These are phyloP conservation scores for Lates calcarifer DNA, from an alignment of 2,113 vertebrate species.

Conservation along the genomic window DNA sequence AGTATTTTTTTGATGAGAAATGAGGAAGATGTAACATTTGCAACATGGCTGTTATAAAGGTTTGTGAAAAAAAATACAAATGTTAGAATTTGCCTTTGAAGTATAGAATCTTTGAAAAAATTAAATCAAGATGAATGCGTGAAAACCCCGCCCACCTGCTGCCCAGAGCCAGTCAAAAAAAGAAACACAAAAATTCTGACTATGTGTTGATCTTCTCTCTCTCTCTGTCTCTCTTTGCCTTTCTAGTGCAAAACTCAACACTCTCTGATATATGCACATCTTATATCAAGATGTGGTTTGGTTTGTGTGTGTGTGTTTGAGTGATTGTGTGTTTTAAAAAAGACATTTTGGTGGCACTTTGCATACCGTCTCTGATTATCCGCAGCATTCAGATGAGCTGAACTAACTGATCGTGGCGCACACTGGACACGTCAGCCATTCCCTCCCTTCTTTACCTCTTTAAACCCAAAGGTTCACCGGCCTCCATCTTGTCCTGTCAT, in stretches of 20 bases:
- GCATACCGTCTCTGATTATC: slow-evolving; percentile 24
- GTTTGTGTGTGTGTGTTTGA: slow-evolving; percentile 21
- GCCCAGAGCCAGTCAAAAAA: neutral
- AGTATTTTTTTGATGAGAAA: neutral
- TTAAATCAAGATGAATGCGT: neutral
- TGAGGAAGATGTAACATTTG: neutral
- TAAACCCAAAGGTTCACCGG: neutral
- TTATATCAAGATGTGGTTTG: slow-evolving; percentile 33
- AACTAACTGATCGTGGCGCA: neutral
- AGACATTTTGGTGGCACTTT: slow-evolving; percentile 54
- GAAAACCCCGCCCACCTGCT: neutral
- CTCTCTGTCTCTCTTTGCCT: slow-evolving; percentile 1
- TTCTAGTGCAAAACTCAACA: neutral
- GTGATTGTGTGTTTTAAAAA: neutral
- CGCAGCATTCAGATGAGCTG: slow-evolving; percentile 14
- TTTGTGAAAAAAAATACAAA: neutral
- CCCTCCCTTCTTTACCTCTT: neutral
- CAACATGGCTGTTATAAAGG: neutral
- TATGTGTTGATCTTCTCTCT: neutral
- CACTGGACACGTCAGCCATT: slow-evolving; percentile 11
- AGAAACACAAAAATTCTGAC: slow-evolving; percentile 2
- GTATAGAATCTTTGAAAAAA: too few relatives aligned
- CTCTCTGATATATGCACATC: slow-evolving; percentile 21
- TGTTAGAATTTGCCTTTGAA: too few relatives aligned
- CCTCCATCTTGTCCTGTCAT: slow-evolving; percentile 18